A percentile compares a stretch with the other conserved stretches of the same genome.
Evolutionary conservation across 2,797 vertebrate genomes (phyloP).

Genomic region (Rhadinocentrus ornatus): DNA sequence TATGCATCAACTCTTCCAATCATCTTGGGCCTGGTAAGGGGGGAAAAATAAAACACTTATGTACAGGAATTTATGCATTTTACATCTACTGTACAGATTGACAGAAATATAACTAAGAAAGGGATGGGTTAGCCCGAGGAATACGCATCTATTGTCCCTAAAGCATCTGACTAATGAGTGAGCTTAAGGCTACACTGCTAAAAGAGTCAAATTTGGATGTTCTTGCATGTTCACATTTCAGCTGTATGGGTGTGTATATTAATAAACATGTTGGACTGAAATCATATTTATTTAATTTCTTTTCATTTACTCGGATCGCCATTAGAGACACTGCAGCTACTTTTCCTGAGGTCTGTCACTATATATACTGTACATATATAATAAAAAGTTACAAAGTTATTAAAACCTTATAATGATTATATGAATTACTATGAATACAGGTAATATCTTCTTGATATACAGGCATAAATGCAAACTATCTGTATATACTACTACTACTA

Average conservation of each 20-base stretch:
- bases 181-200: not conserved
- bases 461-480: too few species aligned
- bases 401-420: too few species aligned
- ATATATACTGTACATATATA: not conserved
- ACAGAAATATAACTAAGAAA: constrained; percentile 22
- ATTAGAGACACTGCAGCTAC: not conserved
- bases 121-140: constrained; percentile 8
- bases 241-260: constrained; percentile 8
- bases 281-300: constrained; percentile 9
- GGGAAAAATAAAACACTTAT: not conserved
- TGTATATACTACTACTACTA: too few species aligned
- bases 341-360: not conserved
- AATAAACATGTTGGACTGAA: constrained; percentile 28
- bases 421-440: too few species aligned
- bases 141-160: constrained; percentile 1
- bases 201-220: not conserved
- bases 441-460: too few species aligned
- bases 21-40: constrained; percentile 30
- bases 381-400: too few species aligned
- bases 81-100: constrained; percentile 32
- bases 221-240: constrained; percentile 22
- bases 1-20: constrained; percentile 58
- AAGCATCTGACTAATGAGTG: not conserved
- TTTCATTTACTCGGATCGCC: not conserved
- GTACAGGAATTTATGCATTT: constrained; percentile 37